Conservation (phyloP, 1,140 invertebrate species). For the Drosophila cardini region DNA sequence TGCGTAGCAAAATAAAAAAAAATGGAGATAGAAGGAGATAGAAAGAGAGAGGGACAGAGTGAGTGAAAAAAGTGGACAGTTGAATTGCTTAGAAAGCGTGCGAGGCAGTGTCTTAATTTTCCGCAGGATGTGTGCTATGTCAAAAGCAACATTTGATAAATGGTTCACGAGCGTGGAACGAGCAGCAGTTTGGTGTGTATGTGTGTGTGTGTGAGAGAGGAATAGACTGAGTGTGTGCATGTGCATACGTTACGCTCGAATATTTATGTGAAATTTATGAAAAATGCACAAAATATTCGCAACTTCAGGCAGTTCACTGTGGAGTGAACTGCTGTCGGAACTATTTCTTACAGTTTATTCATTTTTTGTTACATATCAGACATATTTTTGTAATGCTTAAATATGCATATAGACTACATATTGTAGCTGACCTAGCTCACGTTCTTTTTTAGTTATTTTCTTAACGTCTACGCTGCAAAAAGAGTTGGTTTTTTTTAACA, state of each 20-base stretch:
- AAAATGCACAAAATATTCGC: constrained; percentile 56
- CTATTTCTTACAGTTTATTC: constrained; percentile 2
- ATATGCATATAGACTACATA: background rate
- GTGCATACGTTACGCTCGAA: constrained; percentile 59
- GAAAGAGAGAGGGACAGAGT: background rate
- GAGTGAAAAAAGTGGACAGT: constrained; percentile 61
- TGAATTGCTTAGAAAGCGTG: constrained; percentile 75
- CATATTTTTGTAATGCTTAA: constrained; percentile 1
- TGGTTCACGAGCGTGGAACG: constrained; percentile 45
- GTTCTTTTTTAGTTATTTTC: background rate
- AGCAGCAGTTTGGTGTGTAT: constrained; percentile 40
- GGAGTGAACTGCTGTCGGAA: constrained; percentile 4
- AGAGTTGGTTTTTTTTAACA: too few relatives aligned
- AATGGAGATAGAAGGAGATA: constrained; percentile 27
- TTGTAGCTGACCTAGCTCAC: constrained; percentile 3
- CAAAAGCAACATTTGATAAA: constrained; percentile 80
- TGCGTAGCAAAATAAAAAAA: constrained; percentile 43
- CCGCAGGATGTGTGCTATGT: constrained; percentile 79
- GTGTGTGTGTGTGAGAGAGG: constrained; percentile 15
- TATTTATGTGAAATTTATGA: constrained; percentile 71
- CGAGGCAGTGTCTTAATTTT: constrained; percentile 80
- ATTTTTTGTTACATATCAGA: constrained; percentile 6
- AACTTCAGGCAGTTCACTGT: constrained; percentile 20
- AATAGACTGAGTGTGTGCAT: constrained; percentile 37
- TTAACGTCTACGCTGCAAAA: background rate